Conservation (phyloP, 2,113 vertebrate species). For the Cairina moschata region DNA sequence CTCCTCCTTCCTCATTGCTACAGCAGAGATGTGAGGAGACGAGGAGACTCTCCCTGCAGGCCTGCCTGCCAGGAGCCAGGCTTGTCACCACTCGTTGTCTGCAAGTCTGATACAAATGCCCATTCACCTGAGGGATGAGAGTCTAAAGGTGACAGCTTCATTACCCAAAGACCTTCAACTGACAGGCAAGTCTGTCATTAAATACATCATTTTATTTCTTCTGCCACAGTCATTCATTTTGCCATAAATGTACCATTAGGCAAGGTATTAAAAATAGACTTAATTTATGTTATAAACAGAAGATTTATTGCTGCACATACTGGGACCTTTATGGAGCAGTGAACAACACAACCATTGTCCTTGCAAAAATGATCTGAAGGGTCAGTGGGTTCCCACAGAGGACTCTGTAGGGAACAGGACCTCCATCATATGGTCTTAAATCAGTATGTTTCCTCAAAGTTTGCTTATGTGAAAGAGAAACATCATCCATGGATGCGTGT, state of each 20-base stretch:
- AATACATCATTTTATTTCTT: background rate
- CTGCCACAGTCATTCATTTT: background rate
- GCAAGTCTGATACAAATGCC: background rate
- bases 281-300: background rate
- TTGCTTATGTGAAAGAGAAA: background rate
- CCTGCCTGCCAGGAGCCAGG: background rate
- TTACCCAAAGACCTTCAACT: background rate
- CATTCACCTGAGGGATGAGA: background rate
- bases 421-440: background rate
- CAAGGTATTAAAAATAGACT: background rate
- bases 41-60: background rate
- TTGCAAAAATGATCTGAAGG: background rate
- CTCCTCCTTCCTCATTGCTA: background rate
- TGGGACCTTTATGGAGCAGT: background rate
- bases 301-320: background rate
- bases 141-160: background rate
- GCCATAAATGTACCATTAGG: background rate
- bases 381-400: background rate
- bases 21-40: background rate
- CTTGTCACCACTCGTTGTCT: background rate
- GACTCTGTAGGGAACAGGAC: background rate
- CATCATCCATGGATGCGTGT: background rate
- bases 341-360: background rate
- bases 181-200: background rate
- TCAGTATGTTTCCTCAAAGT: background rate